phyloP scores from a whole-genome alignment of 2,888 invertebrate genomes.

The Limnephilus marmoratus region DNA sequence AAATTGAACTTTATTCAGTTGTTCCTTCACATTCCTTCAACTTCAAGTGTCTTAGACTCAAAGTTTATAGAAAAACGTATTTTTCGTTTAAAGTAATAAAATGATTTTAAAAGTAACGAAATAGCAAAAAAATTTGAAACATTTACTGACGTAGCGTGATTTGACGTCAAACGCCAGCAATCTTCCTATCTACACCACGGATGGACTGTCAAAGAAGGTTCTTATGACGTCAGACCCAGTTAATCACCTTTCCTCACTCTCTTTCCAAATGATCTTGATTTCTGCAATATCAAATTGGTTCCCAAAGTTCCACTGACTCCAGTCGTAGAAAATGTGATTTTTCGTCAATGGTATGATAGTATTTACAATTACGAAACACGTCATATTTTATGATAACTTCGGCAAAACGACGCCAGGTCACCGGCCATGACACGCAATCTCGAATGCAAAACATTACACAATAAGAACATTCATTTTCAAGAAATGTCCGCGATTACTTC shows the following conservation, averaged over 20 bases:
- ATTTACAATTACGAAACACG: neutral
- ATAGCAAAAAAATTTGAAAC: neutral
- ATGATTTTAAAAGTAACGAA: neutral
- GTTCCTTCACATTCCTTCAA: too few relatives aligned
- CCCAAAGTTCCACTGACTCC: neutral
- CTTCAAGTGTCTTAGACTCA: neutral
- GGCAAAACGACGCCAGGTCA: neutral
- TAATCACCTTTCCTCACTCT: neutral
- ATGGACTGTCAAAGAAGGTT: neutral
- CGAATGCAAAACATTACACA: neutral
- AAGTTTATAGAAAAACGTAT: neutral
- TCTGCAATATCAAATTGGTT: too few relatives aligned
- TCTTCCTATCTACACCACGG: neutral
- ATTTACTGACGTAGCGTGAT: neutral
- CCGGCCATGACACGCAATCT: neutral
- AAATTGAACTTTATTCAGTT: too few relatives aligned
- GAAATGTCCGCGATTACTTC: neutral
- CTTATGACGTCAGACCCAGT: neutral
- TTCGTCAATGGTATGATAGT: neutral
- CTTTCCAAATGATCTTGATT: too few relatives aligned
- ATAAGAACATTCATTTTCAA: neutral
- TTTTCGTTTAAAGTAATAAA: neutral
- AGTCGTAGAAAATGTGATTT: neutral
- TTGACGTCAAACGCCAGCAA: neutral
- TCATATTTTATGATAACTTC: neutral